Evolutionary conservation across 1,140 invertebrate genomes (phyloP).

Genomic region (Saccostrea echinata): DNA sequence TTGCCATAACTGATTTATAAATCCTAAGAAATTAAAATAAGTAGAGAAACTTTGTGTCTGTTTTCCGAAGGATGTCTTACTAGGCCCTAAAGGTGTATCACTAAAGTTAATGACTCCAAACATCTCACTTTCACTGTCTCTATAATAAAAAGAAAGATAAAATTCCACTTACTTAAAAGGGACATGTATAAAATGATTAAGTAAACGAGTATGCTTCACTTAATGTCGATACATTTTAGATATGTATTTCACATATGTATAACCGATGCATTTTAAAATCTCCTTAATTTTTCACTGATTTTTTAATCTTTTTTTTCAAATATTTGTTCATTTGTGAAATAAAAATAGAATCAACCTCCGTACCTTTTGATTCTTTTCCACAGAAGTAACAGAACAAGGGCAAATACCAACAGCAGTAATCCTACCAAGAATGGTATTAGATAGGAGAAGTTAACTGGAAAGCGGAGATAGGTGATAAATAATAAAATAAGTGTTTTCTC

Average conservation of each 20-base stretch:
- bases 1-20: too few relatives aligned
- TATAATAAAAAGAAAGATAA: background rate
- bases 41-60: too few relatives aligned
- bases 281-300: background rate
- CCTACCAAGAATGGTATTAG: background rate
- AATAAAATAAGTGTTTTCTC: background rate
- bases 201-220: too few relatives aligned
- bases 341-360: background rate
- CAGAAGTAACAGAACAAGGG: background rate
- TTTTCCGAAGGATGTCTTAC: background rate
- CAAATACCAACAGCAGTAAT: background rate
- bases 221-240: too few relatives aligned
- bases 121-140: background rate
- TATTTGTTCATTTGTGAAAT: background rate
- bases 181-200: too few relatives aligned
- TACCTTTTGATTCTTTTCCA: background rate
- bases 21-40: too few relatives aligned
- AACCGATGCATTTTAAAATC: too few relatives aligned
- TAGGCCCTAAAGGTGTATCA: background rate
- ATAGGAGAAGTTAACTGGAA: background rate
- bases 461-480: background rate
- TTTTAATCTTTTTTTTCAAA: background rate
- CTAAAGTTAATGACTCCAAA: background rate
- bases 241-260: too few relatives aligned
- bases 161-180: background rate